Conservation (phyloP, 2,888 invertebrate genomes). For the Synanthedon myopaeformis region DNA sequence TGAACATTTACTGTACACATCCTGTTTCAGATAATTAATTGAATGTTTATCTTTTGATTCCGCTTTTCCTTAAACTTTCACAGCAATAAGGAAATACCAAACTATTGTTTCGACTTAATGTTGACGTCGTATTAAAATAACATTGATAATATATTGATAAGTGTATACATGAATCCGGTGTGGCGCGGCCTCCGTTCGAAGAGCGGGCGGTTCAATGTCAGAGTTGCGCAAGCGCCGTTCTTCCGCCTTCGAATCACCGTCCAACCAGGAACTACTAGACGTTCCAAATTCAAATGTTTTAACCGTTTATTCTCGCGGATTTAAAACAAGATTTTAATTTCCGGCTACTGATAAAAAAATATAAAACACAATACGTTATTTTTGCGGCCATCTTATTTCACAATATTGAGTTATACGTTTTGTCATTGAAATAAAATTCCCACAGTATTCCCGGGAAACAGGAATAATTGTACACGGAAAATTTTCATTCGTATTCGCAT, state of each 20-base stretch:
- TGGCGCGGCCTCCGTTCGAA: conserved; percentile 57
- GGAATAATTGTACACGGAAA: too few species aligned
- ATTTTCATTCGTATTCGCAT: too few species aligned
- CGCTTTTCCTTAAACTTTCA: conserved; percentile 27
- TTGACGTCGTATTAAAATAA: conserved; percentile 30
- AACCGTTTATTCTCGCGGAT: conserved; percentile 24
- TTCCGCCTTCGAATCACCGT: conserved; percentile 51
- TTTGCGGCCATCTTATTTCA: too few species aligned
- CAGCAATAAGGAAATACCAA: conserved; percentile 8
- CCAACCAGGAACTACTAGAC: conserved; percentile 40
- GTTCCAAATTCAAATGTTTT: conserved; percentile 36
- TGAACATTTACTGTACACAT: conserved; percentile 13
- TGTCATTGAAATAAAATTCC: too few species aligned
- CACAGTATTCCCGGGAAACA: too few species aligned
- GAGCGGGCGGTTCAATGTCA: conserved; percentile 62
- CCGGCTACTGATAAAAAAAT: too few species aligned
- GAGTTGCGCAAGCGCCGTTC: conserved; percentile 62
- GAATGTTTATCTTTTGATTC: conserved; percentile 16
- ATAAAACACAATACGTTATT: too few species aligned
- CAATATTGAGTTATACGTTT: too few species aligned
- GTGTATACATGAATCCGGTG: conserved; percentile 38
- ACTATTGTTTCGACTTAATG: conserved; percentile 11
- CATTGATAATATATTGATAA: conserved; percentile 26
- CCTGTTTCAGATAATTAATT: conserved; percentile 36
- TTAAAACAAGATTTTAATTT: too few species aligned